Base-by-base conservation (phyloP, 2,888 invertebrate genomes). In the Calliphora vomitoria region DNA sequence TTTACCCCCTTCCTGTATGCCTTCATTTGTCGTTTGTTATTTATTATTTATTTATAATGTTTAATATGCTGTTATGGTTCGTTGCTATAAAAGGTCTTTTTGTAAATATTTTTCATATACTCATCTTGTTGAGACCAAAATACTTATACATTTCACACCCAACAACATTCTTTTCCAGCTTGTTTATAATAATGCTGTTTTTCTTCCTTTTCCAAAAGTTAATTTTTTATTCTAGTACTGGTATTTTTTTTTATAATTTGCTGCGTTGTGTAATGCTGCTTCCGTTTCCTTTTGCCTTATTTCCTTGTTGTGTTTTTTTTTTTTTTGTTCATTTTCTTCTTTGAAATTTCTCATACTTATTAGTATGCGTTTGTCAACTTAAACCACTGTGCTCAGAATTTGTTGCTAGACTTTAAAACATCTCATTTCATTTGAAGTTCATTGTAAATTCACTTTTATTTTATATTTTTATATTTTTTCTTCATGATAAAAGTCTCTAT, bases 1-100 rank as follows among this genome's bases (percentile, higher is more conserved):
- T 13, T 41, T 68, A 31, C 4, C 38, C 31, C 62, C 18, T 55
- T 44, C 47, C 20, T 20, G 1, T 35, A 31, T 20, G 25, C 53
- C 50, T 71, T 71, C 79, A 86, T 80, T 86, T 83, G 80, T 80
- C 83, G 76, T 76, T 80, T 78, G 64, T 80, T 76, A 72, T 81
- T 76, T 84, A 75, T 86, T 86, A 87, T 84, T 83, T 87, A 87
- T 87, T 84, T 81, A 81, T 76, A 60, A 78, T 81, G 25, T 81
- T 76, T 72, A 84, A 87, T 71, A 83, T 84, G 66, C 66, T 81
- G 75, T 72, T 81, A 80, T 55, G 79, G 79, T 75, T 80, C 31
- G 62, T 38, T 72, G 58, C 50, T 66, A n/a, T 50, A n/a, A 50
- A 50, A 50, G 13, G n/a, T 50, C 50, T 15, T 50, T 50, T 50